phyloP scores from a whole-genome alignment of 92 coral and sea anemone species.

The Hydrozoanthus gracilis region DNA sequence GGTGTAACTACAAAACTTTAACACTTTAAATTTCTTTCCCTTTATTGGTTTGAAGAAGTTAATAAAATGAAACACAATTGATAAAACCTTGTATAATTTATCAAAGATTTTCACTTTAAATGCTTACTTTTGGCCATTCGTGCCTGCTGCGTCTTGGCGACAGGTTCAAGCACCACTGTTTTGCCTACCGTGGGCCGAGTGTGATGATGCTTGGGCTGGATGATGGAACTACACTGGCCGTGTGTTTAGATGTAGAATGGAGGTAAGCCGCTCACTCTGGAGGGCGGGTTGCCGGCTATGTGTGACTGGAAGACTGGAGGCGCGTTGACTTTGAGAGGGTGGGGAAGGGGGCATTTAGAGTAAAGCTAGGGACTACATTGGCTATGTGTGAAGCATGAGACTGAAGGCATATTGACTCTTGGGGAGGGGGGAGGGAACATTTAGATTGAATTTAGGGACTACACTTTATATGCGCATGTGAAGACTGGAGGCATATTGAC shows the following conservation, averaged over 20 bases:
- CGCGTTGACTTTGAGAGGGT: neutral
- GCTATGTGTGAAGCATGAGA: too few relatives aligned
- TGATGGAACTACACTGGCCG: neutral
- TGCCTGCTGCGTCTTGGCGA: neutral
- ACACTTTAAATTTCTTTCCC: too few relatives aligned
- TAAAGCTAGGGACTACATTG: too few relatives aligned
- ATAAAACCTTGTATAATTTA: neutral
- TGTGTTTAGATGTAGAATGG: slow-evolving; percentile 29
- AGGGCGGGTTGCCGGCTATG: neutral
- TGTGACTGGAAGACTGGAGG: neutral
- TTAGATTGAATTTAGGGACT: too few relatives aligned
- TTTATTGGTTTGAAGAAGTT: too few relatives aligned
- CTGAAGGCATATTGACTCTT: too few relatives aligned
- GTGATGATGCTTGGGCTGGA: slow-evolving; percentile 60
- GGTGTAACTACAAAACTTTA: too few relatives aligned
- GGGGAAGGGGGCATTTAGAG: neutral
- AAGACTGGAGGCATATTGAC: too few relatives aligned
- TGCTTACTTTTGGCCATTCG: neutral
- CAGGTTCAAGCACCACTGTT: slow-evolving; percentile 95
- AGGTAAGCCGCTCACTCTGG: neutral
- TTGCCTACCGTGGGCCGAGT: slow-evolving; percentile 60
- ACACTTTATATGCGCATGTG: too few relatives aligned
- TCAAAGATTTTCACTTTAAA: neutral
- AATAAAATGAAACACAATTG: neutral
- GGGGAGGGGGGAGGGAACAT: too few relatives aligned